Percentiles rank a stretch among this genome's conserved stretches.
Conservation (phyloP, 2,113 vertebrate species). For the Caranx melampygus region DNA sequence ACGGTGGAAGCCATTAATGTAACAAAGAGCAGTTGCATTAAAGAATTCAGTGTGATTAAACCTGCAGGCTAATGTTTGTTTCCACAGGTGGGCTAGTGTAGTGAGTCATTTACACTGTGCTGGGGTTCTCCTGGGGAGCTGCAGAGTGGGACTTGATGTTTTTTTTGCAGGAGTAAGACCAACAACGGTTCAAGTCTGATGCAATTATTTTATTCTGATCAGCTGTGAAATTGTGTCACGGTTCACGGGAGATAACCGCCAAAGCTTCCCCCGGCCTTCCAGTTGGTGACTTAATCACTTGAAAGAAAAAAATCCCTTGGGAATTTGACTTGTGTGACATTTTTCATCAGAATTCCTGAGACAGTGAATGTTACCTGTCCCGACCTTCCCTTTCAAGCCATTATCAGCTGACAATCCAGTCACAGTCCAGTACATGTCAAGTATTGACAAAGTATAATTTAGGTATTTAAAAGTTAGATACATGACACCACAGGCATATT, state of each 20-base stretch:
- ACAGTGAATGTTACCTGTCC: background rate
- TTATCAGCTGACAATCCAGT: too few species aligned
- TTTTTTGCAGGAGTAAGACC: background rate
- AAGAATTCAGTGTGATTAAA: slow-evolving; percentile 9
- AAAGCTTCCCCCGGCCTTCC: background rate
- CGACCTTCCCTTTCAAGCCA: too few species aligned
- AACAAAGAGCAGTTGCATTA: background rate
- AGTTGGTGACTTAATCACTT: too few species aligned
- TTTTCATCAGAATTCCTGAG: background rate
- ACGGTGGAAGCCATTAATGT: slow-evolving; percentile 29
- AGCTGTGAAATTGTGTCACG: background rate
- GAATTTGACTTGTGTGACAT: too few species aligned
- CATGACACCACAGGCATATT: too few species aligned
- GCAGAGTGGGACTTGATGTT: background rate
- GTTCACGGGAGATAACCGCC: too few species aligned
- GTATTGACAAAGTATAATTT: too few species aligned
- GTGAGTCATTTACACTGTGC: background rate
- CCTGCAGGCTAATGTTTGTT: slow-evolving; percentile 11
- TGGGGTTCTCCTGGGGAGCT: background rate
- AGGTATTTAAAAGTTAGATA: too few species aligned
- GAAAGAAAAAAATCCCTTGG: too few species aligned
- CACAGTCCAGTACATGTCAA: too few species aligned
- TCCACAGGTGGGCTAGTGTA: background rate
- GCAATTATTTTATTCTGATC: background rate
- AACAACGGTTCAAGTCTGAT: background rate